Conservation (phyloP, 30 jellyfish, hydroid and myxozoan species). For the Hydractinia echinata region DNA sequence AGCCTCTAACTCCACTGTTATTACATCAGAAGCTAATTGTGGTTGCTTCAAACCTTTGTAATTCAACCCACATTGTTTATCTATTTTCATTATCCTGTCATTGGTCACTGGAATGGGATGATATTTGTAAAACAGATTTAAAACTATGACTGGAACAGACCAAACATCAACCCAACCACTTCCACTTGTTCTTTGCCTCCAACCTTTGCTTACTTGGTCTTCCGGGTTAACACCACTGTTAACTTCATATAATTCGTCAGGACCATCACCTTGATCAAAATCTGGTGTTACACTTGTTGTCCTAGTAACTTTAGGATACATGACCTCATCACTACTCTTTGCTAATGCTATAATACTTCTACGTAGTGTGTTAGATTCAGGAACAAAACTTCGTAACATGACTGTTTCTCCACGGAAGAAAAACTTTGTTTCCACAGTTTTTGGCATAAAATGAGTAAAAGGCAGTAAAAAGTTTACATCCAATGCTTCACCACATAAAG, state of each 20-base stretch:
- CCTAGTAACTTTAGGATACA: conserved; percentile 35
- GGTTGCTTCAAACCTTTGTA: conserved; percentile 39
- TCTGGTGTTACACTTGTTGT: conserved; percentile 49
- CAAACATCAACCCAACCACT: conserved; percentile 89
- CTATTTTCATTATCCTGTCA: conserved; percentile 42
- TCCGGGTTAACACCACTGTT: conserved; percentile 44
- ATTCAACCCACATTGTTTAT: conserved; percentile 65
- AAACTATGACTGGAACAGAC: conserved; percentile 78
- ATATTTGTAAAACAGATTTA: conserved; percentile 62
- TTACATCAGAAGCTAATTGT: conserved; percentile 63
- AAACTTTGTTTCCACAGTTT: conserved; percentile 52
- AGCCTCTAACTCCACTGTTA: conserved; percentile 87
- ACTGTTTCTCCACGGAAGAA: conserved; percentile 84
- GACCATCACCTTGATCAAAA: conserved; percentile 33
- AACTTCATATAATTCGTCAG: conserved; percentile 38
- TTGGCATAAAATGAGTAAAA: conserved; percentile 67
- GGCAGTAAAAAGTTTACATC: conserved; percentile 78
- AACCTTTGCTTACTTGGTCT: conserved; percentile 63
- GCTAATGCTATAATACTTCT: conserved; percentile 77
- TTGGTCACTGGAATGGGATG: conserved; percentile 69
- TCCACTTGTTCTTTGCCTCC: conserved; percentile 64
- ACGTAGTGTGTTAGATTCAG: conserved; percentile 89
- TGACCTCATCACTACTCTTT: conserved; percentile 47
- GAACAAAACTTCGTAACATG: conserved; percentile 61
- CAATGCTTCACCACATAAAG: conserved; percentile 94